Conservation (phyloP, 1,140 invertebrate genomes). For the Eupeodes corollae region DNA sequence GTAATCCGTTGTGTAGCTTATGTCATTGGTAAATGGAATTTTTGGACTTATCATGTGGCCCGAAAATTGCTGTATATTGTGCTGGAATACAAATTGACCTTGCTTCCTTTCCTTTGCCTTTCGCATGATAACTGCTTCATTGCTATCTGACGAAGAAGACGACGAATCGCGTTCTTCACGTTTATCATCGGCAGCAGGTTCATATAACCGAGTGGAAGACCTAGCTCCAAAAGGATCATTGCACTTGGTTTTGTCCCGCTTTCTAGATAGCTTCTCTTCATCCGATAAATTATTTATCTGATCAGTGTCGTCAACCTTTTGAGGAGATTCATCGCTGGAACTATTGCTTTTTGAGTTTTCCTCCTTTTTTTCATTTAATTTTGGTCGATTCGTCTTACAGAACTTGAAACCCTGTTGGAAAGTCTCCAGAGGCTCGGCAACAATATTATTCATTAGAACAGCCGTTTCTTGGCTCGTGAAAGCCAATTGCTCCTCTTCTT, state of each 20-base stretch:
- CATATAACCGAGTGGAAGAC: background rate
- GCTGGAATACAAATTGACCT: conserved; percentile 45
- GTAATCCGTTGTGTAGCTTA: conserved; percentile 35
- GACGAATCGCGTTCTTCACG: conserved; percentile 12
- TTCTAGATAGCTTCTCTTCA: conserved; percentile 37
- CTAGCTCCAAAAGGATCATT: conserved; percentile 13
- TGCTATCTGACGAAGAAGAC: conserved; percentile 20
- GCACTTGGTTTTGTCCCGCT: conserved; percentile 15
- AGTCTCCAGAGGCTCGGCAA: background rate
- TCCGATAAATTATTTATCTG: conserved; percentile 33
- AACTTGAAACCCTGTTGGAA: conserved; percentile 2
- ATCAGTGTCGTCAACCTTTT: conserved; percentile 14
- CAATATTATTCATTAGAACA: background rate
- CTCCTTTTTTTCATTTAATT: background rate
- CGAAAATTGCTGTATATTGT: conserved; percentile 48
- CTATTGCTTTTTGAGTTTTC: conserved; percentile 6
- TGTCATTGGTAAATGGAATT: conserved; percentile 20
- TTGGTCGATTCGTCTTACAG: background rate
- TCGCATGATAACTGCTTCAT: conserved; percentile 38
- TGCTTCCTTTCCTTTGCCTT: conserved; percentile 49
- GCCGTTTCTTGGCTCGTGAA: background rate
- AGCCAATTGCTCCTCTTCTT: conserved; percentile 37
- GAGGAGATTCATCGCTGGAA: conserved; percentile 9
- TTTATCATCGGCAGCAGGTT: conserved; percentile 6
- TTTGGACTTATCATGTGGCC: conserved; percentile 34